Evolutionary conservation across 2,113 vertebrate genomes (phyloP), one percentile per base, ranked within the genome.

Genomic region (Brachirus orientalis): DNA sequence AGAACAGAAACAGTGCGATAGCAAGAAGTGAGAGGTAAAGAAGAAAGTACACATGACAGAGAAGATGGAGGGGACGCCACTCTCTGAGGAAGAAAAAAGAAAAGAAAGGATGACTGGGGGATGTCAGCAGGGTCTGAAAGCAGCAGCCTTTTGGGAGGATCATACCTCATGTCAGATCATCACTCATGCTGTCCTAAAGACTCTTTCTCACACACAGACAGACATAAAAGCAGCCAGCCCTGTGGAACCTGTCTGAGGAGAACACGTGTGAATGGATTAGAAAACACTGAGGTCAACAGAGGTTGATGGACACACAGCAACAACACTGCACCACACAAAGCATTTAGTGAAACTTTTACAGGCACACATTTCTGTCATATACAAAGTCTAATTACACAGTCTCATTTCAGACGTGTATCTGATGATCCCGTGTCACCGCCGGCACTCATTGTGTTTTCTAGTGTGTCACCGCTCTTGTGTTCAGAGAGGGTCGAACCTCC

Each of bases 201-300:
- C 46, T 40, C 52, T 37, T 45, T 11, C 36, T 8, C 50, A 41
- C 57, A 68, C 19, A 54, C 48, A 59, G 8, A 37, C 43, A 51
- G 20, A 5, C 55, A 53, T 36, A 46, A n/a, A 63, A 35, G 44
- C 68, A 72, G 54, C 65, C 75, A 56, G 47, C 57, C 64, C 62
- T 22, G 71, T 62, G 67, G 47, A 69, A 65, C 63, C 53, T 67
- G 63, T 69, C 72, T 55, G 62, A 75, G 79, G 16, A 59, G 76
- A 74, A 79, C 69, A 77, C 13, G 14, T 69, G 53, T 80, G 69
- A 80, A 69, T 72, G 52, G 54, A 50, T 61, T 53, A 48, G 36
- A 75, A 76, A 79, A 75, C 65, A 82, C 13, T 7, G 6, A 52
- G 77, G 82, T 80, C 77, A 80, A 7, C 51, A 52, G 63, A 77